These are phyloP conservation scores for Merops nubicus DNA, from an alignment of 2,113 vertebrate genomes.

Conservation along the genomic window DNA sequence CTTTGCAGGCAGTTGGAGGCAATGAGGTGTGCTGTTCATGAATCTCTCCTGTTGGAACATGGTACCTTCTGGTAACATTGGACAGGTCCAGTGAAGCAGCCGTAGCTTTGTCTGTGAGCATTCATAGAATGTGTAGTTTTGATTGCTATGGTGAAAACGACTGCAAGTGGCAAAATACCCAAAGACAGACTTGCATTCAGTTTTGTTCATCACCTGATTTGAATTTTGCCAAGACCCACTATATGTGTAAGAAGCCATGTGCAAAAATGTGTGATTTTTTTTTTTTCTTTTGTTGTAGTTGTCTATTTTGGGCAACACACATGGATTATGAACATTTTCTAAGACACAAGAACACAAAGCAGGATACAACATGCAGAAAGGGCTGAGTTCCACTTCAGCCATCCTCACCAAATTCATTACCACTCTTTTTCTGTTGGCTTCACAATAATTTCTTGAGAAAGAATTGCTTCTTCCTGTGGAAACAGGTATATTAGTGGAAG, in stretches of 20 bases:
- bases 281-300: neutral
- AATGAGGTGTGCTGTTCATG: neutral
- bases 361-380: neutral
- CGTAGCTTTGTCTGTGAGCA: accelerated
- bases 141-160: neutral
- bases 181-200: neutral
- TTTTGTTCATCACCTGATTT: neutral
- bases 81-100: neutral
- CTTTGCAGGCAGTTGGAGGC: neutral
- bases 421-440: neutral
- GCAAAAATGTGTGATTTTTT: no score
- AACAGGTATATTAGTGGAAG: constrained; percentile 34
- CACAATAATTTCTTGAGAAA: neutral
- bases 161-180: neutral
- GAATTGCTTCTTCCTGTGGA: neutral
- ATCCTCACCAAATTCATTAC: neutral
- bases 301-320: neutral
- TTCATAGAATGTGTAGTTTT: accelerated
- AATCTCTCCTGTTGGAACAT: accelerated
- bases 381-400: neutral
- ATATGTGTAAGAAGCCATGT: neutral
- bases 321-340: neutral
- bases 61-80: neutral
- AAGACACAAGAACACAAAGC: neutral
- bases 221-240: neutral